These are phyloP conservation scores for Lonchura striata DNA, from an alignment of 2,113 vertebrate genomes.

Conservation along the genomic window DNA sequence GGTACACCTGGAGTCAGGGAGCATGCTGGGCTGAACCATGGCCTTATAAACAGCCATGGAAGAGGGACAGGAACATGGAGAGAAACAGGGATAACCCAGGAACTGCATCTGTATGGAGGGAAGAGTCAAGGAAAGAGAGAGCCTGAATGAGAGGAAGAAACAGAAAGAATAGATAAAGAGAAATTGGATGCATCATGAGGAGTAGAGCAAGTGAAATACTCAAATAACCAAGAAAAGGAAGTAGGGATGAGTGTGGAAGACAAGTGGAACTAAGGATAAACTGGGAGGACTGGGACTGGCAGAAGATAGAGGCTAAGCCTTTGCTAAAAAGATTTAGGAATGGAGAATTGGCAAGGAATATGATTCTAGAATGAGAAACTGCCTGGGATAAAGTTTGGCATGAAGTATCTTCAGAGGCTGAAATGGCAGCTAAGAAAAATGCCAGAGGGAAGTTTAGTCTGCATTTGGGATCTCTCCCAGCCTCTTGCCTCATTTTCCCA, in stretches of 20 bases:
- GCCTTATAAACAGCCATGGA: not conserved
- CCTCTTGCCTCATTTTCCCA: not conserved
- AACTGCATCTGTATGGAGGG: rapidly evolving
- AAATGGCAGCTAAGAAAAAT: not conserved
- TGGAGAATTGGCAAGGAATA: not conserved
- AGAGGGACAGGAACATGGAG: not conserved
- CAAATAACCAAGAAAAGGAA: not conserved
- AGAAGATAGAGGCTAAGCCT: not conserved
- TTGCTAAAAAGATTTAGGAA: not conserved
- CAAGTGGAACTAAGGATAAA: not conserved
- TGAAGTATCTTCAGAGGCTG: not conserved
- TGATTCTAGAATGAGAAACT: not conserved
- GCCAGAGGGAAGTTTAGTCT: not conserved
- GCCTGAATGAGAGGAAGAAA: not conserved
- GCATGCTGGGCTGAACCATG: not conserved
- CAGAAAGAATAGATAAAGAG: not conserved
- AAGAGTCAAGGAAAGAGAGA: not conserved
- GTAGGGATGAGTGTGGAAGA: not conserved
- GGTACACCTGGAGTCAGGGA: not conserved
- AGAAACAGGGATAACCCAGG: not conserved
- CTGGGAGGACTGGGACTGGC: not conserved
- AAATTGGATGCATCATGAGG: not conserved
- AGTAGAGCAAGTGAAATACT: not conserved
- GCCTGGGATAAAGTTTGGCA: not conserved
- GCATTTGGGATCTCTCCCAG: not conserved